These are phyloP conservation scores for Cydia fagiglandana DNA, from an alignment of 1,140 invertebrate genomes.

Conservation along the genomic window DNA sequence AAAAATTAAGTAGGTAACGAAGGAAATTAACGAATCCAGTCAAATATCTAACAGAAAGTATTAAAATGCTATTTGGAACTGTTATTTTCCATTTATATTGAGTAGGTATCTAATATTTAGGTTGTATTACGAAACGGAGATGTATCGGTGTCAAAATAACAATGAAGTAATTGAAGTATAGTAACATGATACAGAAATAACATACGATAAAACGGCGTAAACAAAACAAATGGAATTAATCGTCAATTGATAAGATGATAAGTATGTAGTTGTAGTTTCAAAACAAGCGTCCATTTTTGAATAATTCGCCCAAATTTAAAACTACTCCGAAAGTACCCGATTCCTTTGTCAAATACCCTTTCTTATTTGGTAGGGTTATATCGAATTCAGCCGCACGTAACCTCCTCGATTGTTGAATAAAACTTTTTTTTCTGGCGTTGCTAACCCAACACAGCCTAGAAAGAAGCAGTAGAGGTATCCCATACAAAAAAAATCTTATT, in stretches of 20 bases:
- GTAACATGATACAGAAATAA: conserved; percentile 29
- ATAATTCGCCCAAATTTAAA: conserved; percentile 40
- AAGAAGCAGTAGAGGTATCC: not conserved
- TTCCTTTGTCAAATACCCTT: conserved; percentile 52
- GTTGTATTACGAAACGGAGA: conserved; percentile 17
- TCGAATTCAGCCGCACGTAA: conserved; percentile 38
- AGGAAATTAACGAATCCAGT: no score
- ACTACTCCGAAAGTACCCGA: conserved; percentile 34
- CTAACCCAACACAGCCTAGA: conserved; percentile 9
- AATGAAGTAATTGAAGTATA: not conserved
- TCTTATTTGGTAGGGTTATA: conserved; percentile 51
- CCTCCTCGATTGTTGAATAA: conserved; percentile 63
- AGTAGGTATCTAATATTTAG: not conserved
- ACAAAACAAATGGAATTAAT: conserved; percentile 54
- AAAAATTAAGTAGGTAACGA: no score
- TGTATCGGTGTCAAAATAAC: conserved; percentile 24
- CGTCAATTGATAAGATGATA: conserved; percentile 36
- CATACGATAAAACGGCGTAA: conserved; percentile 46
- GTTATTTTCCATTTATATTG: not conserved
- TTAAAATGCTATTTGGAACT: no score
- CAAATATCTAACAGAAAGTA: no score
- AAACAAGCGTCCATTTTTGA: conserved; percentile 55
- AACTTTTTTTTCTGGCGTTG: conserved; percentile 60
- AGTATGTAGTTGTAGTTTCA: conserved; percentile 35
- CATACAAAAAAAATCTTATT: not conserved